Percentiles rank a stretch among this genome's conserved stretches.
phyloP scores from a whole-genome alignment of 2,888 invertebrate genomes.

The Willowsia nigromaculata region DNA sequence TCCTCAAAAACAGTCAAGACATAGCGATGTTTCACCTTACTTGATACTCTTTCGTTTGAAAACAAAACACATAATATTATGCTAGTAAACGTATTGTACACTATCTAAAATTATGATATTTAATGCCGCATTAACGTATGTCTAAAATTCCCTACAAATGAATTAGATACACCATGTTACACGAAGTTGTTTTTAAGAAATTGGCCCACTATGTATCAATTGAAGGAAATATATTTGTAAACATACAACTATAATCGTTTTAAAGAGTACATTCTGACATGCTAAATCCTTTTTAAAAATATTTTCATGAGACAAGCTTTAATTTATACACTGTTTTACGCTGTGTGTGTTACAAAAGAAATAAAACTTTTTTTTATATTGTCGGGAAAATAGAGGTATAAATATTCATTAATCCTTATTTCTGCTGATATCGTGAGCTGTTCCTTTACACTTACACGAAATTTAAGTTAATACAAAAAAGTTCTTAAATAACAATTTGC shows the following conservation, averaged over 20 bases:
- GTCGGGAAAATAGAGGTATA: slow-evolving; percentile 69
- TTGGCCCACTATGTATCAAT: slow-evolving; percentile 71
- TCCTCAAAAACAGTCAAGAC: too few species aligned
- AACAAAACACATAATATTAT: not conserved
- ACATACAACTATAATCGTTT: not conserved
- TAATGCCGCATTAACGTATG: not conserved
- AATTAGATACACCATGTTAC: slow-evolving; percentile 24
- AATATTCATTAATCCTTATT: slow-evolving; percentile 42
- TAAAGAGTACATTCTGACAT: slow-evolving; percentile 1
- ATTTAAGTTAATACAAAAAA: slow-evolving; percentile 56
- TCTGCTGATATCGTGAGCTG: slow-evolving; percentile 59
- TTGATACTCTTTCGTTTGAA: too few species aligned
- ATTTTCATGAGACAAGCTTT: slow-evolving; percentile 53
- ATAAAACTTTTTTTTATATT: slow-evolving; percentile 44
- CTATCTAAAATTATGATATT: not conserved
- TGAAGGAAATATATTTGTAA: slow-evolving; percentile 50
- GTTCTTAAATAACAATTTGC: slow-evolving; percentile 62
- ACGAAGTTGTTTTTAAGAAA: slow-evolving; percentile 54
- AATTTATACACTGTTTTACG: slow-evolving; percentile 21
- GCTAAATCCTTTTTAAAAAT: slow-evolving; percentile 21
- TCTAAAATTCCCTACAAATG: slow-evolving; percentile 25
- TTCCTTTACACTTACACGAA: slow-evolving; percentile 20
- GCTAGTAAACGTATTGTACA: too few species aligned
- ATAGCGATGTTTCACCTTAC: too few species aligned
- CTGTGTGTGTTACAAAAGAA: slow-evolving; percentile 31